phyloP scores from a whole-genome alignment of 2,888 invertebrate species.

The Rhorus exstirpatorius region DNA sequence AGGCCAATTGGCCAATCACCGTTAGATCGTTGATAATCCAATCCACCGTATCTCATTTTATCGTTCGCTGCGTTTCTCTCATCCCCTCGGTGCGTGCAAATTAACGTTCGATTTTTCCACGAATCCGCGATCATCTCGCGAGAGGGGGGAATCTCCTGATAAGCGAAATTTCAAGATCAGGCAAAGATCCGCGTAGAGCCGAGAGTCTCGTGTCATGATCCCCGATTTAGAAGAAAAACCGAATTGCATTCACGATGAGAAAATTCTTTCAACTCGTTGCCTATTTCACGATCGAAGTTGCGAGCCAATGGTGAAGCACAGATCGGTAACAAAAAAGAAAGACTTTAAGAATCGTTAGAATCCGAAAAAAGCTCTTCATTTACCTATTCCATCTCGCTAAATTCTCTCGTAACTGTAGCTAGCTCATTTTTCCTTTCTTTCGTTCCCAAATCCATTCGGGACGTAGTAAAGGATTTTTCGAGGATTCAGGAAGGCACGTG shows the following conservation, averaged over 20 bases:
- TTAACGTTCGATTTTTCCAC: slow-evolving; percentile 30
- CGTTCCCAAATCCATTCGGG: not conserved
- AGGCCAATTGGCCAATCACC: not conserved
- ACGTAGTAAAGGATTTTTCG: not conserved
- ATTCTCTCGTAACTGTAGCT: not conserved
- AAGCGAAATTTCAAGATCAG: slow-evolving; percentile 27
- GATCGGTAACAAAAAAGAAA: too few relatives aligned
- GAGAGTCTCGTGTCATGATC: too few relatives aligned
- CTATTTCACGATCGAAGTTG: not conserved
- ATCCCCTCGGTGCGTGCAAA: not conserved
- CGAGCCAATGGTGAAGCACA: too few relatives aligned
- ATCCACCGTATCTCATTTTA: not conserved
- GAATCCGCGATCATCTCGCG: slow-evolving; percentile 9
- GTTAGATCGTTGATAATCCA: too few relatives aligned
- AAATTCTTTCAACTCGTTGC: not conserved
- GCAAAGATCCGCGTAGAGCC: not conserved
- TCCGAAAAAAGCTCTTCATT: not conserved
- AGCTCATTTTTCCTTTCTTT: not conserved
- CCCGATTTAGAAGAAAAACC: too few relatives aligned
- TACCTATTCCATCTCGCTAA: not conserved
- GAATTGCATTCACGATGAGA: not conserved
- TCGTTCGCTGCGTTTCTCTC: slow-evolving; percentile 10
- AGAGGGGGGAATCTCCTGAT: not conserved
- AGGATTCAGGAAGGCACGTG: slow-evolving; percentile 22
- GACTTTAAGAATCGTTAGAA: not conserved